A percentile compares a stretch with the other conserved stretches of the same genome.
phyloP scores from a whole-genome alignment of 2,888 invertebrate species.

The Phyllotreta striolata region DNA sequence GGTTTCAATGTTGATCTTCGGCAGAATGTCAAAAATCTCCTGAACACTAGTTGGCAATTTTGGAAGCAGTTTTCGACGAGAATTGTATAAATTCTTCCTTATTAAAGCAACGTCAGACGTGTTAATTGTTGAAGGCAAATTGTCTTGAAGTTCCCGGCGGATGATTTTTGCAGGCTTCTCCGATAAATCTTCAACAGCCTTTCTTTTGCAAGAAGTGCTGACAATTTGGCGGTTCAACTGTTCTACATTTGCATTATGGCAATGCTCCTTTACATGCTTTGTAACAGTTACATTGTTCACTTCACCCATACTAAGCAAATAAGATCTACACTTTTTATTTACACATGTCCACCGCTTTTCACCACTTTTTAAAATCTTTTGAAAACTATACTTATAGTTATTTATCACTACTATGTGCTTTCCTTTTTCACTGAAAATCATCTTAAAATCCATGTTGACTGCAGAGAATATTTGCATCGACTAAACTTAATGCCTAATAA shows the following conservation, averaged over 20 bases:
- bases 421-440: constrained; percentile 1
- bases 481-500: no score
- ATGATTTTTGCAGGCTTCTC: background rate
- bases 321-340: background rate
- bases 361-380: no score
- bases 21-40: background rate
- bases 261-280: constrained; percentile 1
- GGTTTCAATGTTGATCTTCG: background rate
- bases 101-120: background rate
- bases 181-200: background rate
- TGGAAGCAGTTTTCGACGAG: constrained; percentile 8
- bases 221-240: background rate
- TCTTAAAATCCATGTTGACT: background rate
- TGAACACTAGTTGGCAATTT: background rate
- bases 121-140: background rate
- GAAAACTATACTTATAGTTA: background rate
- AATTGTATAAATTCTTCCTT: background rate
- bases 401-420: background rate
- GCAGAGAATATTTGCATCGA: no score
- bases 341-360: no score
- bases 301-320: constrained; percentile 1
- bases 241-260: background rate
- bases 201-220: constrained; percentile 1
- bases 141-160: background rate
- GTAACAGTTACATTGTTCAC: background rate